These are phyloP conservation scores for Lepidocyrtoides sp. DNA, from an alignment of 2,888 invertebrate genomes.

Conservation along the genomic window DNA sequence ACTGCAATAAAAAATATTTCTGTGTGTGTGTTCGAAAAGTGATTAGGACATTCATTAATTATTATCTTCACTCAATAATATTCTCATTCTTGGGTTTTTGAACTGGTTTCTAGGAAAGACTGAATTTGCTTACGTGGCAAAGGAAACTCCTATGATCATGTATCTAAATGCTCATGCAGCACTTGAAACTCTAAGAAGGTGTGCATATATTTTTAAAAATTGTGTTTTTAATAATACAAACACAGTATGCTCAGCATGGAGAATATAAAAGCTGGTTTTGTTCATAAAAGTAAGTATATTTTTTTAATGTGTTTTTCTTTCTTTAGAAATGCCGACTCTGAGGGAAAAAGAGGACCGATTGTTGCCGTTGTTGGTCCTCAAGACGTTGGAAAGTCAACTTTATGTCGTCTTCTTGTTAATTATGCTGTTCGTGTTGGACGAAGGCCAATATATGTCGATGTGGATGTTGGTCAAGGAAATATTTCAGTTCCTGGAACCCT, in stretches of 20 bases:
- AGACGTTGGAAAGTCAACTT: constrained; percentile 98
- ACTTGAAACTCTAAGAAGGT: constrained; percentile 93
- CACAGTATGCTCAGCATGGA: too few species aligned
- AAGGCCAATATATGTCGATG: constrained; percentile 96
- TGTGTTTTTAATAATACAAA: neutral
- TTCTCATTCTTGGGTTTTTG: neutral
- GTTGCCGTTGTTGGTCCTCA: constrained; percentile 97
- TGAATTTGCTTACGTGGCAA: constrained; percentile 97
- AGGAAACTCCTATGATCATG: constrained; percentile 98
- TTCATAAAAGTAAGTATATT: neutral
- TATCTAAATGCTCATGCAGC: constrained; percentile 98
- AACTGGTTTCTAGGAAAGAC: constrained; percentile 88
- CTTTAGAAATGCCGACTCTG: constrained; percentile 87
- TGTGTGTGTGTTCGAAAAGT: too few species aligned
- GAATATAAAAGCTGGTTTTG: too few species aligned
- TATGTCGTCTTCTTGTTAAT: constrained; percentile 95
- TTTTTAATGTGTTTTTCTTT: constrained; percentile 86
- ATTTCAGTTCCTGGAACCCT: constrained; percentile 97
- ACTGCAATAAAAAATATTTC: neutral
- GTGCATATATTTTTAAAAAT: constrained; percentile 2
- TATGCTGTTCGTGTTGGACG: constrained; percentile 97
- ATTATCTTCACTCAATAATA: neutral
- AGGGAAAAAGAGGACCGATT: constrained; percentile 91
- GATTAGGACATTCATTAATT: too few species aligned
- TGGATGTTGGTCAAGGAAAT: constrained; percentile 98